Conservation (phyloP, 2,797 vertebrate genomes). For the Melanotaenia parkinsoni region DNA sequence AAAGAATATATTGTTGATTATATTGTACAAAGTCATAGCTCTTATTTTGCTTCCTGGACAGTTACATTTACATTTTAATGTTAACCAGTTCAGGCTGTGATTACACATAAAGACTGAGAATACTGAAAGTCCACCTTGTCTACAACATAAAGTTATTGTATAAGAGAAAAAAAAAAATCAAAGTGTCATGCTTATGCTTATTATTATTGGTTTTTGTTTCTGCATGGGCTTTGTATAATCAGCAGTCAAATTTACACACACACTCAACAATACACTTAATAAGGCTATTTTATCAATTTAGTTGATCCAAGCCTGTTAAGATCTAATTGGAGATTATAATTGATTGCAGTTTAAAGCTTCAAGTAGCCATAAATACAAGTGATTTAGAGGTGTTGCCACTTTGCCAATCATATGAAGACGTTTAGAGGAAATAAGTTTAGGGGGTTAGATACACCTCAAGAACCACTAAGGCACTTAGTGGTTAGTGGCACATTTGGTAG, state of each 20-base stretch:
- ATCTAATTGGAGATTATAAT: neutral
- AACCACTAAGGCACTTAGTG: neutral
- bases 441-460: neutral
- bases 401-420: neutral
- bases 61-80: neutral
- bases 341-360: neutral
- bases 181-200: neutral
- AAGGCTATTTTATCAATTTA: neutral
- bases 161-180: too few species aligned
- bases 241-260: neutral
- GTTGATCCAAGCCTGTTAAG: neutral
- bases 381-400: neutral
- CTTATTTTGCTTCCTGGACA: constrained; percentile 12
- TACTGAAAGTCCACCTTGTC: neutral
- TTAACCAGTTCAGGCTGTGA: neutral
- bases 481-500: too few species aligned
- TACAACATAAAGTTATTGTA: neutral
- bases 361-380: neutral
- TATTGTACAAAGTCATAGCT: constrained; percentile 7
- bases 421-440: neutral
- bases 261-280: neutral
- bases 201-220: neutral
- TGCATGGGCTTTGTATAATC: neutral
- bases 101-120: neutral
- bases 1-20: neutral